phyloP scores from a whole-genome alignment of 2,888 invertebrate genomes.

The Eupithecia inturbata region DNA sequence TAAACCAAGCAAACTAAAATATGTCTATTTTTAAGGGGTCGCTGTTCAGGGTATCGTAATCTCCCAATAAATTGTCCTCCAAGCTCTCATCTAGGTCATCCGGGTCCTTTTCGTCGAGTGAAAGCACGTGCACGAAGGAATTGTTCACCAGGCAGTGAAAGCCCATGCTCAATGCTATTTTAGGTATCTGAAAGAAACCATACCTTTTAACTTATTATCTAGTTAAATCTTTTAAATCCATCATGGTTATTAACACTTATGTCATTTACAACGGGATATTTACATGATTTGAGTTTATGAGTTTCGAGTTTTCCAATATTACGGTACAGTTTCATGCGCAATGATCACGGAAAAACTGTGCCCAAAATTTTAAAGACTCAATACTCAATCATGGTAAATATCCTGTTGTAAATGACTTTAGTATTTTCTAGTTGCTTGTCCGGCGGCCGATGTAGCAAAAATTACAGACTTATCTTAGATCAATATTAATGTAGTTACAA shows the following conservation, averaged over 20 bases:
- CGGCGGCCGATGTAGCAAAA: neutral
- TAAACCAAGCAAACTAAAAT: neutral
- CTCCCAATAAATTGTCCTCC: constrained; percentile 2
- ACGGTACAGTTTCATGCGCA: no score
- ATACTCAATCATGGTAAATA: no score
- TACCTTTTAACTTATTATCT: neutral
- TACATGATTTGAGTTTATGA: no score
- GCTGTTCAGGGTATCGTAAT: neutral
- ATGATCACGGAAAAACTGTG: no score
- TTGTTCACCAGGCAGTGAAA: neutral
- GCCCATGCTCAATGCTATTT: constrained; percentile 1
- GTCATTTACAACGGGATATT: no score
- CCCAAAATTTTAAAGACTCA: no score
- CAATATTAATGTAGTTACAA: no score
- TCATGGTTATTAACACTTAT: no score
- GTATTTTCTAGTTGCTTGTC: neutral
- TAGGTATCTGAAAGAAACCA: neutral
- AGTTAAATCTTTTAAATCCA: no score
- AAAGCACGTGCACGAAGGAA: neutral
- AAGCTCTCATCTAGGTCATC: neutral
- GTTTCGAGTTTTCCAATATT: no score
- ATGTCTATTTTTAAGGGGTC: neutral
- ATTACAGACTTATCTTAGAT: neutral
- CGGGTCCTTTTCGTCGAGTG: neutral
- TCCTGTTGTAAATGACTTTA: no score